Evolutionary conservation across 2,113 vertebrate genomes (phyloP), one percentile per base, ranked within the genome.

Genomic region (Kobus ellipsiprymnus): DNA sequence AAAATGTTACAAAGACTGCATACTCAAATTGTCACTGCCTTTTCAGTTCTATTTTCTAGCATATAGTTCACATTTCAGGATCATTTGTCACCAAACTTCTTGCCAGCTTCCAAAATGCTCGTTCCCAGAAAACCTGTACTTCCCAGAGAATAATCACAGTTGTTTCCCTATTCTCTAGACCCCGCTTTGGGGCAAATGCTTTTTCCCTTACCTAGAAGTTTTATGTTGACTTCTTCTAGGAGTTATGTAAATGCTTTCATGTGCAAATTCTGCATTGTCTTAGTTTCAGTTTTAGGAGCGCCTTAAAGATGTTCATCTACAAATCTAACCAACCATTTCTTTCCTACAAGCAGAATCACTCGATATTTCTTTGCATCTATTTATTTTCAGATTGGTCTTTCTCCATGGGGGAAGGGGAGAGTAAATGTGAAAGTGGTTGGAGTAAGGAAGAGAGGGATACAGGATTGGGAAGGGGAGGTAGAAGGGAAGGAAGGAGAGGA

Each of bases 71-170:
- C 40, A 19, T 40, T 84, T 85, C 29, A 44, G 52, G 27, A 29
- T 74, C 50, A 23, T 50, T 80, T 60, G 33, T 84, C 48, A 33
- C 33, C 15, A 80, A 59, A 67, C 10, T 30, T 52, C 36, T 2
- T 16, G 59, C 25, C 33, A 85, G 64, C 29, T 95, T 94, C 88
- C 86, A 83, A 96, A 95, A 91, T 54, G 55, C 40, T n/a, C 16
- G 16, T 36, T 50, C 54, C 19, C 3, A 54, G n/a, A 74, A 29
- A 54, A 16, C 33, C 33, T 16, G 2, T 12, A 29, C 44, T 25
- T 90, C 74, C 57, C 78, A 83, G 40, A 71, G 55, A 30, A 17
- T 25, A 55, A 59, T 48, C 55, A 44, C 71, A 14, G 7, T 40
- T 29, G 33, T 71, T 94, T 57, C 27, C 52, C 11, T 55, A 9